Conservation (phyloP, 1,140 invertebrate genomes). For the Triops cancriformis region DNA sequence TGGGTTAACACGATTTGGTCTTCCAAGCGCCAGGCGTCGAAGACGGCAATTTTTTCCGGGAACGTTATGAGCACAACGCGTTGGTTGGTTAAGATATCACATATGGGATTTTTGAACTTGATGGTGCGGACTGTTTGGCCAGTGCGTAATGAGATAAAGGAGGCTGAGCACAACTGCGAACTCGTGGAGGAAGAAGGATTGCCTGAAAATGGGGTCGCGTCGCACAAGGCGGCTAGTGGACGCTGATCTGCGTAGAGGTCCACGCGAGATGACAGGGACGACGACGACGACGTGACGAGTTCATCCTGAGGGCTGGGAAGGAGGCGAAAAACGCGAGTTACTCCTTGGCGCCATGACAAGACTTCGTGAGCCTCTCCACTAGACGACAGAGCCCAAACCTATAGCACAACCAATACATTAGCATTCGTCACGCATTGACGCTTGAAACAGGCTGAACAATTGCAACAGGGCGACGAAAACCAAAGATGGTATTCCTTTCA, state of each 20-base stretch:
- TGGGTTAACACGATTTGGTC: conserved; percentile 77
- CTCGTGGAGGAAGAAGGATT: conserved; percentile 50
- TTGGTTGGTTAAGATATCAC: conserved; percentile 76
- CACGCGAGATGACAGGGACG: conserved; percentile 34
- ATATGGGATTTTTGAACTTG: conserved; percentile 83
- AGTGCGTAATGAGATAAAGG: conserved; percentile 78
- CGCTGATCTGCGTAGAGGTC: conserved; percentile 62
- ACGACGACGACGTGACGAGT: conserved; percentile 34
- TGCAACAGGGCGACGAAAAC: too few species aligned
- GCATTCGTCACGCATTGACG: too few species aligned
- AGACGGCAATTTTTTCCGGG: conserved; percentile 79
- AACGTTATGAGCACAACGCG: conserved; percentile 77
- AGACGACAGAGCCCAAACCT: conserved; percentile 65
- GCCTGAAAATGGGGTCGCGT: conserved; percentile 43
- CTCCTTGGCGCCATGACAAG: conserved; percentile 78
- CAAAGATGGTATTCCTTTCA: too few species aligned
- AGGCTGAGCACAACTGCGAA: conserved; percentile 74
- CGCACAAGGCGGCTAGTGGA: conserved; percentile 79
- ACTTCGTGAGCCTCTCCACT: conserved; percentile 86
- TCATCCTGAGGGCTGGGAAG: conserved; percentile 61
- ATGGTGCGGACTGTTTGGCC: conserved; percentile 84
- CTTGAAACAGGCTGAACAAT: too few species aligned
- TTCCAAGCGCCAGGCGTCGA: conserved; percentile 78
- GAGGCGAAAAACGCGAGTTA: conserved; percentile 68
- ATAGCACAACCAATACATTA: conserved; percentile 25